phyloP scores from a whole-genome alignment of 2,113 vertebrate genomes.

The Puma concolor region DNA sequence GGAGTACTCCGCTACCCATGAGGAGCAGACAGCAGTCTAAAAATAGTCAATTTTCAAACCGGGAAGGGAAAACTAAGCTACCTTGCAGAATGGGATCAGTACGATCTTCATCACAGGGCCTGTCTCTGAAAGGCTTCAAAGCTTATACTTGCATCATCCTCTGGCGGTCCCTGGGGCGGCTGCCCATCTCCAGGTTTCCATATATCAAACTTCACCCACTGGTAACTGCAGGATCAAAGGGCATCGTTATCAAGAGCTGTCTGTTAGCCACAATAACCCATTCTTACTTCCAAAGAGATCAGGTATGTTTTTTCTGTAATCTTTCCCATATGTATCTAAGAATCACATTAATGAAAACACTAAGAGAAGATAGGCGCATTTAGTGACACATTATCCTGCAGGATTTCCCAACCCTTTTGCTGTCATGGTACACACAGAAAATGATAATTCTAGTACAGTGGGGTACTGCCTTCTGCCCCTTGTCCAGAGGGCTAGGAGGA shows the following conservation, averaged over 20 bases:
- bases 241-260: background rate
- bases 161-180: slow-evolving; percentile 84
- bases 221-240: slow-evolving; percentile 85
- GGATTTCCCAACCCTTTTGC: background rate
- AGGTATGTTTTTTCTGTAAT: background rate
- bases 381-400: background rate
- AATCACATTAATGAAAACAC: background rate
- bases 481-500: background rate
- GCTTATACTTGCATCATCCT: slow-evolving; percentile 88
- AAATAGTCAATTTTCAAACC: background rate
- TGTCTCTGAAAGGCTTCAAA: slow-evolving; percentile 92
- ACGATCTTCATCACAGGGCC: slow-evolving; percentile 82
- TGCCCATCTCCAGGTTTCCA: slow-evolving; percentile 89
- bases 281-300: background rate
- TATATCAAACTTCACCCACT: slow-evolving; percentile 93
- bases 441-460: too few species aligned
- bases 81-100: slow-evolving; percentile 70
- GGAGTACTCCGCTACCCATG: background rate
- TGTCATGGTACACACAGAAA: background rate
- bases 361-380: background rate
- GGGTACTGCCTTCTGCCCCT: background rate
- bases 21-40: background rate
- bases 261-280: background rate
- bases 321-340: background rate
- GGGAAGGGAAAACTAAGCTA: slow-evolving; percentile 55